Base-by-base conservation (phyloP, 2,797 vertebrate genomes). In the Varecia variegata region DNA sequence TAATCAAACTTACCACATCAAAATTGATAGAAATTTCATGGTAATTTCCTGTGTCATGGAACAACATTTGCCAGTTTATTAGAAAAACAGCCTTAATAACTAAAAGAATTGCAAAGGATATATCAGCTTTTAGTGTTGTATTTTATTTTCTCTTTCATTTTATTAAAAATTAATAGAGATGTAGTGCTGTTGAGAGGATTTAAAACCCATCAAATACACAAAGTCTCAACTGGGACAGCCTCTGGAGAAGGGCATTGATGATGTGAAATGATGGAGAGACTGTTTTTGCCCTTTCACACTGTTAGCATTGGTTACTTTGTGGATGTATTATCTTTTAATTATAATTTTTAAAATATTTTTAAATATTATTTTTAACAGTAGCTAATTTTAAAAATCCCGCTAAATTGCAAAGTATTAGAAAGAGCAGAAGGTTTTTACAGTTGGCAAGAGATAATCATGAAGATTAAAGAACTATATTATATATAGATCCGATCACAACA, bases 61-160 rank as follows among this genome's bases (percentile, higher is more conserved):
- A 83, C 77, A 96, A 83, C 79, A 65, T 96, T 97, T 93, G 45
- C 92, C 89, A 90, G 74, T 96, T 96, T 96, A 84, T 97, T 97
- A 97, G 96, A 96, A 96, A 97, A 98, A 97, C 94, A 97, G 67
- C 91, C 74, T 95, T 97, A 97, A 97, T 97, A 97, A 97, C 96
- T 93, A 96, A 97, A 95, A 96, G 83, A 96, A 95, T 92, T 91
- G 79, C 86, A 97, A 97, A 89, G 93, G 90, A 96, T 96, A 94
- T 94, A 94, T 97, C 97, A 96, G 83, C 76, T 97, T 98, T 97
- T 96, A 98, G 95, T 96, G 74, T 94, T 90, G 70, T 95, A 73
- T 97, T 97, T 98, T 97, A 97, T 97, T 98, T 98, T 97, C 95
- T 93, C 90, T 92, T 97, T 94, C 95, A 93, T 95, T 97, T 97